Evolutionary conservation across 2,888 invertebrate species (phyloP), one percentile per base, ranked within the genome.

Genomic region (Tromatobia lineatoria): DNA sequence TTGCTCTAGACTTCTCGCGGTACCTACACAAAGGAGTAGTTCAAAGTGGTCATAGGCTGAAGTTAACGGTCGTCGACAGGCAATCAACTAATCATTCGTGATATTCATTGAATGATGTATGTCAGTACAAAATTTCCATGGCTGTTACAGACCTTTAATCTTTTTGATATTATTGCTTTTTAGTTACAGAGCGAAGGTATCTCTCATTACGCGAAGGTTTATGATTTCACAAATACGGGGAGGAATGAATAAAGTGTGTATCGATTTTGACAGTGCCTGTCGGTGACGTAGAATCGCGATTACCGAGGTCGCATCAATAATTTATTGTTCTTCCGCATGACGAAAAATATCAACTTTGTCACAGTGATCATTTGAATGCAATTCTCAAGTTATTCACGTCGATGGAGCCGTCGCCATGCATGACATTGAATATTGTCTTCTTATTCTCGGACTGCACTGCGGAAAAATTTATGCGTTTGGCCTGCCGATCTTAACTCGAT

Each of bases 271-370:
- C 69, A 42, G 59, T 54, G 80, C 54, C 38, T 47, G 59, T 45
- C 52, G 54, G 45, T 38, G 34, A n/a, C 34, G 52, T 74, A 69
- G 80, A 50, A 73, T 77, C 47, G 71, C 59, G 47, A 73, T 73
- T 67, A 61, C 54, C 80, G 80, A 83, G 83, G 80, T 69, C 83
- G 80, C 67, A 77, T 80, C 61, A 76, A 83, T 77, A 52, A 83
- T 83, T 77, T 47, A 80, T 73, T 18, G 66, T 61, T 18, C 15
- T 70, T 80, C 54, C 42, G 75, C 61, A 76, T 66, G 54, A 70
- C 38, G 42, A 64, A 64, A 73, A 57, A 54, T 57, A 66, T 20
- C 47, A 20, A 11, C 42, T 42, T n/a, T n/a, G 38, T 66, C 54
- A 18, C 13, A 38, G 23, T 61, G 54, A 70, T 70, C 52, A 54